These are phyloP conservation scores for Metopolophium dirhodum DNA, from an alignment of 1,140 invertebrate genomes.

Conservation along the genomic window DNA sequence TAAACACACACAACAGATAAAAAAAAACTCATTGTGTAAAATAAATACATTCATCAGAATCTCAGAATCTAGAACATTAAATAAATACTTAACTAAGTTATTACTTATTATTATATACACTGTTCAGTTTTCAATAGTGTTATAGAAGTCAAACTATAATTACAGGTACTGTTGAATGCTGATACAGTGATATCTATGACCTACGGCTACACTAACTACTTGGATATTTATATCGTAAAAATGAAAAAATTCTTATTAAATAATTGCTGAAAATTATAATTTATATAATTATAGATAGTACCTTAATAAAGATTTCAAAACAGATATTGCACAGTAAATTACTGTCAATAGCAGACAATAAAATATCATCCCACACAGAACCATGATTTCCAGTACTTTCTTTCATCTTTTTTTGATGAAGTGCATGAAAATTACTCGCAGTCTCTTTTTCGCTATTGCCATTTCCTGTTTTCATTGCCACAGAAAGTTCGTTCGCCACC, in stretches of 20 bases:
- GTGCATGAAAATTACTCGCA: background rate
- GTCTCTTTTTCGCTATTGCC: background rate
- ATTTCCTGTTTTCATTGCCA: background rate
- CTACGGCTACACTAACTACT: background rate
- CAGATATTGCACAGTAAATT: background rate
- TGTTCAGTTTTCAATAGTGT: background rate
- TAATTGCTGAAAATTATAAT: background rate
- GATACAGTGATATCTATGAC: background rate
- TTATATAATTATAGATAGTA: background rate
- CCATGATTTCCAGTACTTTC: background rate
- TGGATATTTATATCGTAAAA: background rate
- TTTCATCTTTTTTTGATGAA: background rate
- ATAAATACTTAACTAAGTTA: background rate
- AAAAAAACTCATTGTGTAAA: no score
- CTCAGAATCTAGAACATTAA: background rate
- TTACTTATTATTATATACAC: background rate
- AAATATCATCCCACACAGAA: background rate
- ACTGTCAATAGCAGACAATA: background rate
- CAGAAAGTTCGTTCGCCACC: background rate
- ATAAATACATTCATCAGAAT: no score
- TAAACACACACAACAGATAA: no score
- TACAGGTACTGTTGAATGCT: background rate
- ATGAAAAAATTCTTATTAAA: background rate
- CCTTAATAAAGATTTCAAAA: slow-evolving; percentile 12
- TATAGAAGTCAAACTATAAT: no score